Evolutionary conservation across 1,140 invertebrate genomes (phyloP).

Genomic region (Lepidurus packardi): DNA sequence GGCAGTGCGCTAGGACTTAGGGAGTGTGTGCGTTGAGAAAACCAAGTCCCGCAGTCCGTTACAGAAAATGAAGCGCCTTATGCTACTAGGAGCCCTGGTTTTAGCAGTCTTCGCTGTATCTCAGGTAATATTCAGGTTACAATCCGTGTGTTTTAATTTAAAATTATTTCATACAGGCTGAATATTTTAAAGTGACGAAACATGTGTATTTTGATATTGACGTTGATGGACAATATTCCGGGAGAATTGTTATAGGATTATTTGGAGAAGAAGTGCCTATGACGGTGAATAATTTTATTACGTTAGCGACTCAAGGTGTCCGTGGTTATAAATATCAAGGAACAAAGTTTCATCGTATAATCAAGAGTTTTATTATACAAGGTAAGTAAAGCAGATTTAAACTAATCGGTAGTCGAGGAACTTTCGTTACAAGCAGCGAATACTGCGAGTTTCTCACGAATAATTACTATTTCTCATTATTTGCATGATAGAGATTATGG

Average conservation of each 20-base stretch:
- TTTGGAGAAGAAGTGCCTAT: conserved; percentile 91
- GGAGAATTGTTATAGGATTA: conserved; percentile 82
- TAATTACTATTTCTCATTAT: too few species aligned
- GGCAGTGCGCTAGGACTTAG: too few species aligned
- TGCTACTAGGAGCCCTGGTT: too few species aligned
- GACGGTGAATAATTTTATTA: conserved; percentile 86
- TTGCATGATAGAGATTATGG: too few species aligned
- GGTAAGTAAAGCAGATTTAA: conserved; percentile 49
- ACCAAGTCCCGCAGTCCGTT: not conserved
- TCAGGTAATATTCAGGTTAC: not conserved
- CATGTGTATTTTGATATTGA: conserved; percentile 89
- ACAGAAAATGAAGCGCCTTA: not conserved
- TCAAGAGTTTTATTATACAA: conserved; percentile 86
- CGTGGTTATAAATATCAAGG: conserved; percentile 71
- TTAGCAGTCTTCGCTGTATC: not conserved
- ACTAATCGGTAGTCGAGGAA: not conserved
- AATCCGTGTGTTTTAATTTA: not conserved
- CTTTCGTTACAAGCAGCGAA: not conserved
- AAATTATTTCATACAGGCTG: conserved; percentile 40
- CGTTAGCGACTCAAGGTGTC: conserved; percentile 71
- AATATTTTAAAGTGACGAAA: conserved; percentile 60
- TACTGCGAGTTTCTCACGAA: not conserved
- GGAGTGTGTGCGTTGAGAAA: too few species aligned
- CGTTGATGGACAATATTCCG: conserved; percentile 68
- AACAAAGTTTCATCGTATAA: conserved; percentile 71